These are phyloP conservation scores for Drosophila ohnishii DNA, from an alignment of 1,140 invertebrate species.

Conservation along the genomic window DNA sequence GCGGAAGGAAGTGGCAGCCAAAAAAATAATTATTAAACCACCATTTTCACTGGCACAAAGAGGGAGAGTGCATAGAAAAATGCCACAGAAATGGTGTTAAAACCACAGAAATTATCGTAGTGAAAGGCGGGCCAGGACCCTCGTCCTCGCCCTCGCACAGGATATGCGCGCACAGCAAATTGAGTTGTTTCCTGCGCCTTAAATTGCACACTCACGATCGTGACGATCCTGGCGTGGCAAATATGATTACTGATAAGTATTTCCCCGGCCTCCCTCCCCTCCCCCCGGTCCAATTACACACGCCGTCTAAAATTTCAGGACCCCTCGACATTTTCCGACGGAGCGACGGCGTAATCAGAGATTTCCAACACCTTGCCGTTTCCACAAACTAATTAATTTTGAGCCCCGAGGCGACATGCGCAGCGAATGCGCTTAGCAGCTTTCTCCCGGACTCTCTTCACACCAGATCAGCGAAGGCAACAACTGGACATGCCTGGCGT, in stretches of 20 bases:
- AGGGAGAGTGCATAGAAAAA: conserved; percentile 1
- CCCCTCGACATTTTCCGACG: conserved; percentile 1
- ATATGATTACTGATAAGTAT: conserved; percentile 77
- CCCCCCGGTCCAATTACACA: conserved; percentile 60
- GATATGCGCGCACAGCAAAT: conserved; percentile 63
- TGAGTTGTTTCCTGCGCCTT: conserved; percentile 71
- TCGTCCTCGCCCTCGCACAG: conserved; percentile 43
- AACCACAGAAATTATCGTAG: conserved; percentile 62
- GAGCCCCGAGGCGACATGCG: conserved; percentile 52
- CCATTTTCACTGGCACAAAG: background rate
- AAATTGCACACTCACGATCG: conserved; percentile 65
- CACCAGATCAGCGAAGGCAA: background rate
- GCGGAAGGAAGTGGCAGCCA: conserved; percentile 65
- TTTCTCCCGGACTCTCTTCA: conserved; percentile 48
- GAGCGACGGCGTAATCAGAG: conserved; percentile 64
- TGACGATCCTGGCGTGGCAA: conserved; percentile 59
- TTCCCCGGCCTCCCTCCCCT: conserved; percentile 1
- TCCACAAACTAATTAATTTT: conserved; percentile 67
- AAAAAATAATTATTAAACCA: conserved; percentile 21
- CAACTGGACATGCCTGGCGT: conserved; percentile 65
- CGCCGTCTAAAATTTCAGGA: conserved; percentile 62
- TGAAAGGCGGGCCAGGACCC: conserved; percentile 10
- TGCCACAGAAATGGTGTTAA: conserved; percentile 52
- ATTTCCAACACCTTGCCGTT: conserved; percentile 76
- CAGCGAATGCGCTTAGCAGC: conserved; percentile 75